Conservation (phyloP, 2,113 vertebrate genomes). For the Aythya baeri region DNA sequence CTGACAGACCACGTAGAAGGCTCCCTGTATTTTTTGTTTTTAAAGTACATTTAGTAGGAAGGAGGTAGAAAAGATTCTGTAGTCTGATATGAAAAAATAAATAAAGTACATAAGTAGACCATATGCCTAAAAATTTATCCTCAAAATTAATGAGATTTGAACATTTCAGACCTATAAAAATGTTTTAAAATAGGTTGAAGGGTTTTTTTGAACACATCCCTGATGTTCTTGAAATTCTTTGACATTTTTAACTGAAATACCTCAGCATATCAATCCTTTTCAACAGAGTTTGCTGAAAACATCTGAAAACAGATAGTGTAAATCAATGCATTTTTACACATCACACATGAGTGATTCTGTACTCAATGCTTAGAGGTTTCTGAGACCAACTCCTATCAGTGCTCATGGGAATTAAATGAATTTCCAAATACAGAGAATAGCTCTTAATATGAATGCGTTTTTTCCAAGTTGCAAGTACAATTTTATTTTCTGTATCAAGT, state of each 20-base stretch:
- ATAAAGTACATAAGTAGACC: background rate
- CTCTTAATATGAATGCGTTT: background rate
- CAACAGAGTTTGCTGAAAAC: background rate
- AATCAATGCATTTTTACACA: conserved; percentile 22
- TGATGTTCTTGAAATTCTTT: background rate
- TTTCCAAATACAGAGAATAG: background rate
- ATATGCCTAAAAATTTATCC: background rate
- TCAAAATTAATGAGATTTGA: background rate
- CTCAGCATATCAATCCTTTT: background rate
- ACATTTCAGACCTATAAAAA: background rate
- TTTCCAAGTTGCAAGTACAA: background rate
- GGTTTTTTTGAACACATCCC: background rate
- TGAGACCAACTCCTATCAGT: background rate
- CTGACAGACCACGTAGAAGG: conserved; percentile 16
- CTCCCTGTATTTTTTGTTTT: background rate
- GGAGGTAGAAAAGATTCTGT: background rate
- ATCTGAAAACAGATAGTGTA: background rate
- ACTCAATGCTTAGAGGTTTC: background rate
- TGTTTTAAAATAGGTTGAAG: background rate
- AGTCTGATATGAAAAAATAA: background rate
- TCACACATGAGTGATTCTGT: background rate
- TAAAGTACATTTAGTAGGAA: conserved; percentile 10
- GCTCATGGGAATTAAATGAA: background rate
- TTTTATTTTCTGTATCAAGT: background rate
- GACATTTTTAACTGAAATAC: background rate